Percentiles rank a stretch among this genome's conserved stretches.
Conservation (phyloP, 1,140 invertebrate species). For the Portunus trituberculatus region DNA sequence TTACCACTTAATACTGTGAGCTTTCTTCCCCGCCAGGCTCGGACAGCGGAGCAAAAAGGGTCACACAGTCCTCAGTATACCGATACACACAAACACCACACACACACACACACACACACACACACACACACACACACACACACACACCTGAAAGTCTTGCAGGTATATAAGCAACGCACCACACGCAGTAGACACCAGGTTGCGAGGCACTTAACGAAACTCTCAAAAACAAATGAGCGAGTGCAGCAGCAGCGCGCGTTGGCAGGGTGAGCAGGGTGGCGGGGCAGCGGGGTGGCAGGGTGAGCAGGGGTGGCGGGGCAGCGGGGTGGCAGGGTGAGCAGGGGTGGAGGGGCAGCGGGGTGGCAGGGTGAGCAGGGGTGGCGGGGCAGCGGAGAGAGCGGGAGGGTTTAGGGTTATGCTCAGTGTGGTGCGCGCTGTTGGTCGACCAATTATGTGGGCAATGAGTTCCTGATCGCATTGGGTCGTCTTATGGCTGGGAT, state of each 20-base stretch:
- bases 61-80: background rate
- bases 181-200: background rate
- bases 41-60: too few relatives aligned
- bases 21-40: too few relatives aligned
- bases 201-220: too few relatives aligned
- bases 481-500: background rate
- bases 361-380: background rate
- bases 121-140: conserved; percentile 41
- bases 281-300: background rate
- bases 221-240: too few relatives aligned
- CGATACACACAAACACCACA: too few relatives aligned
- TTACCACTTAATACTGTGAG: too few relatives aligned
- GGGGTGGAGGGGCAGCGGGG: background rate
- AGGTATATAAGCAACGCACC: background rate
- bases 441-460: background rate
- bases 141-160: background rate
- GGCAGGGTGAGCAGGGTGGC: background rate
- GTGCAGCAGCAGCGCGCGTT: background rate
- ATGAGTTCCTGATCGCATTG: conserved; percentile 8
- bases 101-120: conserved; percentile 27
- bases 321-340: background rate
- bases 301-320: background rate
- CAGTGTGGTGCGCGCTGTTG: background rate
- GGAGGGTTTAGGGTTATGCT: background rate
- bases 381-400: background rate